phyloP scores from a whole-genome alignment of 1,140 invertebrate genomes.

The Pseudomyrmex sp. region DNA sequence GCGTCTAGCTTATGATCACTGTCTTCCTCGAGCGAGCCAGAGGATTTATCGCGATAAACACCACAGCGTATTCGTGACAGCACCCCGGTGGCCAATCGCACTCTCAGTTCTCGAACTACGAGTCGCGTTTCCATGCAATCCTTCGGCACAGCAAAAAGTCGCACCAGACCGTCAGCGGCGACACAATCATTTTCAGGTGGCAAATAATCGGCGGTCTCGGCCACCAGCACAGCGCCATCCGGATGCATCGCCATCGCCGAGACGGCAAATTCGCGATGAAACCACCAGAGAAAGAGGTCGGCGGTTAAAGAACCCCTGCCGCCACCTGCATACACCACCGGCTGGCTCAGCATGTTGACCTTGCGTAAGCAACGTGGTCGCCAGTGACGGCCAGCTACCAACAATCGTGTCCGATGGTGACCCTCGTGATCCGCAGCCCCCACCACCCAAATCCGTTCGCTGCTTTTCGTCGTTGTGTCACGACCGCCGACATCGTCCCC shows the following conservation, averaged over 20 bases:
- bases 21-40: constrained; percentile 49
- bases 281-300: constrained; percentile 86
- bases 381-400: constrained; percentile 85
- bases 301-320: constrained; percentile 84
- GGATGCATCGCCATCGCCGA: constrained; percentile 85
- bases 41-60: constrained; percentile 23
- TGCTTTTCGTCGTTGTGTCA: constrained; percentile 71
- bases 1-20: constrained; percentile 64
- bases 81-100: constrained; percentile 80
- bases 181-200: constrained; percentile 81
- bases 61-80: constrained; percentile 76
- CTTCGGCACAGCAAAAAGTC: constrained; percentile 78
- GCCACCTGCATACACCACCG: constrained; percentile 86
- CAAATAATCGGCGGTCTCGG: constrained; percentile 81
- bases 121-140: constrained; percentile 78
- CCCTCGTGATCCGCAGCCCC: constrained; percentile 85
- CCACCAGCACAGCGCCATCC: constrained; percentile 82
- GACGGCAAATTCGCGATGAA: constrained; percentile 85
- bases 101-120: constrained; percentile 82
- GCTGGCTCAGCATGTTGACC: constrained; percentile 86
- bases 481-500: not conserved
- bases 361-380: constrained; percentile 83
- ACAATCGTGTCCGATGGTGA: constrained; percentile 84
- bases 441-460: constrained; percentile 82
- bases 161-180: constrained; percentile 81